A percentile compares a stretch with the other conserved stretches of the same genome.
Conservation (phyloP, 2,888 invertebrate species). For the Drosophila siamana region DNA sequence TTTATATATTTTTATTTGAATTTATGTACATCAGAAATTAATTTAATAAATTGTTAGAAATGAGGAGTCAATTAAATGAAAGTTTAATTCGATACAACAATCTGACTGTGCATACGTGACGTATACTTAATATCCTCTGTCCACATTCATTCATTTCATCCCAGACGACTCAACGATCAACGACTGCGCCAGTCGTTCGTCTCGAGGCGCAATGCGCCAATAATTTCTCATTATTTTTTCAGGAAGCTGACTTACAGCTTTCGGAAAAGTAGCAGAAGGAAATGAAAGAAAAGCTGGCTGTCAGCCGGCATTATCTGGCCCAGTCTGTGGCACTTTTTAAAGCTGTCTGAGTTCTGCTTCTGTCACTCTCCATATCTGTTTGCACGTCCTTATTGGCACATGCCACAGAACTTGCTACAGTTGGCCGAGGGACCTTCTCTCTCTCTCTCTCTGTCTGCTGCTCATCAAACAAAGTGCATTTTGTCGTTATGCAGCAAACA, state of each 20-base stretch:
- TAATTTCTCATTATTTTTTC: slow-evolving; percentile 63
- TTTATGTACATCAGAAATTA: too few species aligned
- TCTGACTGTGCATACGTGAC: neutral
- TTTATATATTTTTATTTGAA: slow-evolving; percentile 1
- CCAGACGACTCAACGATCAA: neutral
- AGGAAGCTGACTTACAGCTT: slow-evolving; percentile 49
- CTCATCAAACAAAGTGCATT: slow-evolving; percentile 68
- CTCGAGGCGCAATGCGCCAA: slow-evolving; percentile 54
- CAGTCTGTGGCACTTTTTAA: slow-evolving; percentile 24
- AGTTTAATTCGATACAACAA: neutral
- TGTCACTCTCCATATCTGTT: slow-evolving; percentile 6
- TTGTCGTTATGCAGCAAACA: slow-evolving; percentile 41
- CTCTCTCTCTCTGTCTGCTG: too few species aligned
- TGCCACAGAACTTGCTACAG: slow-evolving; percentile 4
- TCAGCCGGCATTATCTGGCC: slow-evolving; percentile 14
- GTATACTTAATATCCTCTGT: slow-evolving; percentile 11
- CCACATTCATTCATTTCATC: slow-evolving; percentile 7
- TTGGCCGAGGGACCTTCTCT: slow-evolving; percentile 11
- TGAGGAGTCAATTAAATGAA: neutral
- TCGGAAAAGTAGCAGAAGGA: slow-evolving; percentile 6
- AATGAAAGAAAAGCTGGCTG: slow-evolving; percentile 26
- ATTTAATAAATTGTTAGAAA: too few species aligned
- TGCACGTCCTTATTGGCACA: slow-evolving; percentile 30
- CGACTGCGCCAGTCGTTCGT: neutral
- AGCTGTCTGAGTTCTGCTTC: neutral